Evolutionary conservation across 2,888 invertebrate genomes (phyloP), one percentile per base, ranked within the genome.

Genomic region (Rhopalosiphum nymphaeae): DNA sequence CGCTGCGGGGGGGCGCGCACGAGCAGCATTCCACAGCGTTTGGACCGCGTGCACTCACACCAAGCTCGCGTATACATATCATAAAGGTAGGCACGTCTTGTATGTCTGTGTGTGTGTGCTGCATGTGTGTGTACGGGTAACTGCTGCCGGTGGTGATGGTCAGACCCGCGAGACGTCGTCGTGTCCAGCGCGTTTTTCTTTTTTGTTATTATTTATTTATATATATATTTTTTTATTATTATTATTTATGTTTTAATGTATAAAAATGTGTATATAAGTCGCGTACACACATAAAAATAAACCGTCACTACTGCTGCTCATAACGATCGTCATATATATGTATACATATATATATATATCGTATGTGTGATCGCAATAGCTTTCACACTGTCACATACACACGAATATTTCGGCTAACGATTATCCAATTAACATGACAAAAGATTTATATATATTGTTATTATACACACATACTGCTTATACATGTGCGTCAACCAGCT

Each of bases 391-490:
- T 92, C 91, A 78, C 85, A 67, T 56, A 29, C 78, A 67, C 61
- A 88, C 61, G 49, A 36, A 84, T 44, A 90, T 86, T 94, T 94
- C 94, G 94, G 94, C 94, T 94, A 94, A 94, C 94, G 90, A 91
- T 94, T 91, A 86, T 94, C 94, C 94, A 94, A 94, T 94, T 94
- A 94, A 94, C 94, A 94, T 94, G 94, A 94, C 94, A 94, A 94
- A 94, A 91, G 94, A 91, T 94, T 93, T 93, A 93, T 93, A 93
- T 90, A 90, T 90, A 93, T 78, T 89, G 84, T 61, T 89, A 26
- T 67, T 13, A 25, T 13, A 36, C 44, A 42, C 36, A 89, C 46
- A 16, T 11, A 21, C 61, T 46, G 61, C 9, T n/a, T 61, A 53
- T 57, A n/a, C 42, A 57, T 21, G 56, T 13, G 25, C 53, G 92